phyloP scores from a whole-genome alignment of 2,888 invertebrate species.

The Agrochola lota region DNA sequence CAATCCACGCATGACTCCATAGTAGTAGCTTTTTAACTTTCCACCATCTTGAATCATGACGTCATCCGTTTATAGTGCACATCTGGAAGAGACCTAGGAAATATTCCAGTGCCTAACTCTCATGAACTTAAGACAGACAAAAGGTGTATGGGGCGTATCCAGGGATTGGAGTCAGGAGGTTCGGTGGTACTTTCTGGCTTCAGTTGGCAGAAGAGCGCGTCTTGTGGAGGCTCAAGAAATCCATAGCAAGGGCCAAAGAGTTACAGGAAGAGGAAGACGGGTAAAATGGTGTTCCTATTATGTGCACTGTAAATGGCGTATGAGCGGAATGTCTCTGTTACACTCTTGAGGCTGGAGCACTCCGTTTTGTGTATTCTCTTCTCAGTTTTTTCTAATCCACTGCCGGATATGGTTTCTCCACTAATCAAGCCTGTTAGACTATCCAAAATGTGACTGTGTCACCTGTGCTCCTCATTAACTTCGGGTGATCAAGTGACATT shows the following conservation, averaged over 20 bases:
- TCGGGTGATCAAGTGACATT: too few relatives aligned
- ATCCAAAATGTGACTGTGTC: too few relatives aligned
- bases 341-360: constrained; percentile 55
- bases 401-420: constrained; percentile 17
- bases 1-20: constrained; percentile 56
- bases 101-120: constrained; percentile 55
- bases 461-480: too few relatives aligned
- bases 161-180: constrained; percentile 61
- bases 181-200: constrained; percentile 66
- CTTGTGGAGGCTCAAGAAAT: constrained; percentile 65
- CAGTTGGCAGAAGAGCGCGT: constrained; percentile 64
- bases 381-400: neutral
- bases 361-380: constrained; percentile 30
- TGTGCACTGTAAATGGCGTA: constrained; percentile 70
- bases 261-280: constrained; percentile 67
- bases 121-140: constrained; percentile 62
- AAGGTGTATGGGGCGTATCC: constrained; percentile 65
- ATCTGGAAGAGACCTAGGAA: constrained; percentile 44
- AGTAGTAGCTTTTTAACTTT: constrained; percentile 59
- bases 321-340: constrained; percentile 51
- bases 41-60: constrained; percentile 46
- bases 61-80: constrained; percentile 67
- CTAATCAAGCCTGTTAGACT: too few relatives aligned
- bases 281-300: constrained; percentile 63
- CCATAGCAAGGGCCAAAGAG: constrained; percentile 63